Evolutionary conservation across 2,797 vertebrate genomes (phyloP).

Genomic region (Rhyacichthys aspro): DNA sequence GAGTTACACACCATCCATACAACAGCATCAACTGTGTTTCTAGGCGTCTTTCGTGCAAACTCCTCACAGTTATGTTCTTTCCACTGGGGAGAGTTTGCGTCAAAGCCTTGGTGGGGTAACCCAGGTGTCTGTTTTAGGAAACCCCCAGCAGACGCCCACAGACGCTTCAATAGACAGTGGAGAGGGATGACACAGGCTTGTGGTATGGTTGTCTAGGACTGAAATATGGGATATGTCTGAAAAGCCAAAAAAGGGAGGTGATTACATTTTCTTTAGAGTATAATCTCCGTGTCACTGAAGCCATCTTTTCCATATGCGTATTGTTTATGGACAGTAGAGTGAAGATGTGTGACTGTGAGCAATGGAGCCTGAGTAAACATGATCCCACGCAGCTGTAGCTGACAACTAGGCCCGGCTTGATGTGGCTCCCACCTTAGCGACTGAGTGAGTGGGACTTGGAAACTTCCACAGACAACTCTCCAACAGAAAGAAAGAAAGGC

Average conservation of each 20-base stretch:
- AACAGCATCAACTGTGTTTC: constrained; percentile 47
- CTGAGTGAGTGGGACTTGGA: constrained; percentile 64
- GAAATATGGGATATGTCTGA: constrained; percentile 36
- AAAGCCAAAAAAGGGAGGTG: constrained; percentile 4
- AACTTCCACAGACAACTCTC: constrained; percentile 61
- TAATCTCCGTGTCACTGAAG: neutral
- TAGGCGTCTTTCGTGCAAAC: constrained; percentile 12
- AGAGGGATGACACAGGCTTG: constrained; percentile 21
- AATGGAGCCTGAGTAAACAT: constrained; percentile 68
- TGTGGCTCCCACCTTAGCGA: constrained; percentile 49
- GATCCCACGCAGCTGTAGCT: constrained; percentile 64
- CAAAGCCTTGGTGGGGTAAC: constrained; percentile 30
- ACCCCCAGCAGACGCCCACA: constrained; percentile 46
- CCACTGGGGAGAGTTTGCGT: constrained; percentile 20
- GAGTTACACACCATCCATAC: constrained; percentile 28
- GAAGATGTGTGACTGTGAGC: constrained; percentile 42
- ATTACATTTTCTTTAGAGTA: neutral
- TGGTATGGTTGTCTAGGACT: constrained; percentile 10
- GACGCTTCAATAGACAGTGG: constrained; percentile 26
- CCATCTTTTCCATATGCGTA: constrained; percentile 16
- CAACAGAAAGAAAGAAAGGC: neutral
- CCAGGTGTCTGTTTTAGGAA: constrained; percentile 50
- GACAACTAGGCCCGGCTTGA: constrained; percentile 42
- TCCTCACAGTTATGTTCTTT: constrained; percentile 17
- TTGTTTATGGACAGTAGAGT: constrained; percentile 45